Base-by-base conservation (phyloP, 37 sponge, comb jelly and placozoan genomes). In the Theonella swinhoei region DNA sequence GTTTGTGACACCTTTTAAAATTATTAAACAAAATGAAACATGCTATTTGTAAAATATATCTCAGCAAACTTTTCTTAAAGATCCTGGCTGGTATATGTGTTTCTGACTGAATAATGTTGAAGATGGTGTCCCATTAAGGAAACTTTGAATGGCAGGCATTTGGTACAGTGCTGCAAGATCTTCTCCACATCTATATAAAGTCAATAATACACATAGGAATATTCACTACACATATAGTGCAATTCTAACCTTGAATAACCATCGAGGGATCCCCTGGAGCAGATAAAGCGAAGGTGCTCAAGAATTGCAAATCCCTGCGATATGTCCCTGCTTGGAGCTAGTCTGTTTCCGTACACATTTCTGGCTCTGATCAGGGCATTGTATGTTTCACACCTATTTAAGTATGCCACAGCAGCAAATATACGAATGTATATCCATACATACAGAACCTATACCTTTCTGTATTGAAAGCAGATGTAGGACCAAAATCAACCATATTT, bases 331-430 rank as follows among this genome's bases (percentile, higher is more conserved):
- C 88, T 88, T 29, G 88, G 83, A 24, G 83, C 77, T 24, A 62
- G 77, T 33, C 72, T 69, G 70, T 88, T 81, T 39, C 83, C 72
- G 54, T 82, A 69, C 19, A 88, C 36, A 38, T 88, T 88, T 37
- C 62, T 62, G 17, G 35, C 61, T 29, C 83, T 72, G n/a, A 88
- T 41, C 30, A 82, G 14, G 0, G 23, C 4, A 62, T 88, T 88
- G 35, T 77, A 77, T 23, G 88, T 43, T 54, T 88, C 88, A 82
- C 76, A 88, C 39, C 88, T 88, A 42, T 34, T n/a, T n/a, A n/a
- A n/a, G n/a, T 33, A 33, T 67, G 31, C 11, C 31, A 33, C 64
- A 64, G 64, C 30, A 33, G 28, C 30, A 11, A 20, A n/a, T n/a
- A n/a, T n/a, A n/a, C n/a, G n/a, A n/a, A n/a, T n/a, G n/a, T n/a